Evolutionary conservation across 2,113 vertebrate species (phyloP).

Genomic region (Pelecanus crispus): DNA sequence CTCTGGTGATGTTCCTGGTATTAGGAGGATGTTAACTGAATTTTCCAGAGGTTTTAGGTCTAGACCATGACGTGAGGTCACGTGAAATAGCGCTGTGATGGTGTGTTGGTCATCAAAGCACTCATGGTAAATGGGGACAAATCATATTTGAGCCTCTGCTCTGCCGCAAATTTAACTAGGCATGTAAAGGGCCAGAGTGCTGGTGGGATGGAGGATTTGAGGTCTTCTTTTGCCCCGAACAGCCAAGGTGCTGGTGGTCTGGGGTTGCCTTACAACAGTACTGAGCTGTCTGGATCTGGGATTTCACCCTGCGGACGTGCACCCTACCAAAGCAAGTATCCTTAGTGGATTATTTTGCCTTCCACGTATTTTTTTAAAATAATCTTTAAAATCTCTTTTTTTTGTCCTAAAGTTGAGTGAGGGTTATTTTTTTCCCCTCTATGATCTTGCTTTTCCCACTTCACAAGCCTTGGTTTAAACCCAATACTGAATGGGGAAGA

Average conservation of each 20-base stretch:
- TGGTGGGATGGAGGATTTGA: neutral
- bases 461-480: neutral
- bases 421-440: too few species aligned
- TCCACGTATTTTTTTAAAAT: neutral
- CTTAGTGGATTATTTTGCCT: neutral
- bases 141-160: neutral
- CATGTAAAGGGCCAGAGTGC: too few species aligned
- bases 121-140: neutral
- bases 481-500: neutral
- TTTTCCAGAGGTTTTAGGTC: neutral
- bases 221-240: neutral
- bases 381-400: neutral
- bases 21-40: neutral
- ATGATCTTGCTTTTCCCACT: neutral
- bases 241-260: neutral
- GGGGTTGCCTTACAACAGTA: rapidly evolving
- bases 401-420: neutral
- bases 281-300: rapidly evolving
- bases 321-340: too few species aligned
- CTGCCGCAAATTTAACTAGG: neutral
- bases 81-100: rapidly evolving
- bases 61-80: neutral
- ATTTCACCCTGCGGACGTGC: neutral
- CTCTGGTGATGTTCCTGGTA: neutral
- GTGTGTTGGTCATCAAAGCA: neutral